These are phyloP conservation scores for Ernsta delagoae DNA, from an alignment of 2,888 invertebrate species.

Conservation along the genomic window DNA sequence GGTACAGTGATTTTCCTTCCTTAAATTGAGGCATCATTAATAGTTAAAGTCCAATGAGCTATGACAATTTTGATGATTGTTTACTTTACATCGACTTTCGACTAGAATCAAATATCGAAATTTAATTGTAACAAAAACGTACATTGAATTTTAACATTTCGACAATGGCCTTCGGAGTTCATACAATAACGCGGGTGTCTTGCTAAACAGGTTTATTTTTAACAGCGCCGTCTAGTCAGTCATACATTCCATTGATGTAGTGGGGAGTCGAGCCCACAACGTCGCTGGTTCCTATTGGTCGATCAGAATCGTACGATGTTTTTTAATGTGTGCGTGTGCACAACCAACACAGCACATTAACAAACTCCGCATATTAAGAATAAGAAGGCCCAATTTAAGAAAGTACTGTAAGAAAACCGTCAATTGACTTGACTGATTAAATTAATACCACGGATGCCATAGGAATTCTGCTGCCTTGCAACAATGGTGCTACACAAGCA, in stretches of 20 bases:
- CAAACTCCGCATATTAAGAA: slow-evolving; percentile 62
- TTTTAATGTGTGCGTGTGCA: slow-evolving; percentile 64
- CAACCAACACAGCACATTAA: slow-evolving; percentile 57
- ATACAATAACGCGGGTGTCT: slow-evolving; percentile 54
- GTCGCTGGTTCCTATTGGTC: slow-evolving; percentile 67
- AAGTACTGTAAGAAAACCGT: slow-evolving; percentile 57
- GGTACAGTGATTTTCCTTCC: no score
- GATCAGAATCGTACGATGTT: slow-evolving; percentile 76
- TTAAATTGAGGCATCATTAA: neutral
- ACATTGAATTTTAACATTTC: slow-evolving; percentile 43
- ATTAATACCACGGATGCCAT: slow-evolving; percentile 69
- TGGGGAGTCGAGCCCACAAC: slow-evolving; percentile 83
- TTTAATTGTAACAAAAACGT: no score
- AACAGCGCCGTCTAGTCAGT: slow-evolving; percentile 73
- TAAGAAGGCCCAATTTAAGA: slow-evolving; percentile 65
- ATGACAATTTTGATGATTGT: no score
- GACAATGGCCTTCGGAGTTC: slow-evolving; percentile 67
- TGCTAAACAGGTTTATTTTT: slow-evolving; percentile 79
- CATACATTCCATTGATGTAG: slow-evolving; percentile 73
- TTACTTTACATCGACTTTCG: no score
- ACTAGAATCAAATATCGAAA: no score
- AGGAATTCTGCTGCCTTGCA: slow-evolving; percentile 72
- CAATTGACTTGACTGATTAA: slow-evolving; percentile 67
- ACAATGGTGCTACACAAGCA: slow-evolving; percentile 47
- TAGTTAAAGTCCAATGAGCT: no score